phyloP scores from a whole-genome alignment of 92 coral and sea anemone species.

The Phenganax stokvisi region DNA sequence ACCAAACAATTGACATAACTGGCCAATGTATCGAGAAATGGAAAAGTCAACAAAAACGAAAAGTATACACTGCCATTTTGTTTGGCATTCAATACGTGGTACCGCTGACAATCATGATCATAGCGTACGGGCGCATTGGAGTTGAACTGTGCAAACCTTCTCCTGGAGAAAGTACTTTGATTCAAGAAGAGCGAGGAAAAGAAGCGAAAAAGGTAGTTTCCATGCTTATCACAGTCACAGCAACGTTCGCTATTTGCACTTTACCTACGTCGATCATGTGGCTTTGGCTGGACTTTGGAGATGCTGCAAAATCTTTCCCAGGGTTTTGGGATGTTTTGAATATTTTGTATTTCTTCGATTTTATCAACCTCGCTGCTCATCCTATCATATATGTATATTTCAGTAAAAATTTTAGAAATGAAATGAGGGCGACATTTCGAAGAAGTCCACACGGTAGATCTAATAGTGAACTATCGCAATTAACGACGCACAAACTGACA shows the following conservation, averaged over 20 bases:
- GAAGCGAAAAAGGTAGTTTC: constrained; percentile 72
- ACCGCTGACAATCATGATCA: constrained; percentile 61
- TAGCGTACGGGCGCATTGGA: constrained; percentile 64
- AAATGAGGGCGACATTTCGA: constrained; percentile 38
- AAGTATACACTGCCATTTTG: constrained; percentile 54
- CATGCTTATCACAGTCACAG: constrained; percentile 73
- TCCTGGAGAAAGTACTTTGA: constrained; percentile 42
- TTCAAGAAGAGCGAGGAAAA: constrained; percentile 56
- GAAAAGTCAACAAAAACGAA: constrained; percentile 44
- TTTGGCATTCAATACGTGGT: constrained; percentile 62
- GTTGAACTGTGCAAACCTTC: constrained; percentile 56
- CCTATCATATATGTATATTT: constrained; percentile 71
- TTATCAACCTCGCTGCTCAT: constrained; percentile 76
- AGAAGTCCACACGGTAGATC: not conserved
- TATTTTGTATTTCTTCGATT: constrained; percentile 61
- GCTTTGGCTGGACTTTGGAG: constrained; percentile 82
- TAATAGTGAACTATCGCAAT: not conserved
- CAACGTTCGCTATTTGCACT: constrained; percentile 61
- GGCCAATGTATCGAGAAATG: constrained; percentile 57
- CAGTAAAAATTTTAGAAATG: constrained; percentile 56
- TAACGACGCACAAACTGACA: not conserved
- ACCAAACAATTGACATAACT: constrained; percentile 28
- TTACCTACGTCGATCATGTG: constrained; percentile 67
- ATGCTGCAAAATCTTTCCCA: constrained; percentile 46
- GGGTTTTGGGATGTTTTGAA: constrained; percentile 73